Conservation (phyloP, 2,797 vertebrate genomes). For the Diglossa cyanea region DNA sequence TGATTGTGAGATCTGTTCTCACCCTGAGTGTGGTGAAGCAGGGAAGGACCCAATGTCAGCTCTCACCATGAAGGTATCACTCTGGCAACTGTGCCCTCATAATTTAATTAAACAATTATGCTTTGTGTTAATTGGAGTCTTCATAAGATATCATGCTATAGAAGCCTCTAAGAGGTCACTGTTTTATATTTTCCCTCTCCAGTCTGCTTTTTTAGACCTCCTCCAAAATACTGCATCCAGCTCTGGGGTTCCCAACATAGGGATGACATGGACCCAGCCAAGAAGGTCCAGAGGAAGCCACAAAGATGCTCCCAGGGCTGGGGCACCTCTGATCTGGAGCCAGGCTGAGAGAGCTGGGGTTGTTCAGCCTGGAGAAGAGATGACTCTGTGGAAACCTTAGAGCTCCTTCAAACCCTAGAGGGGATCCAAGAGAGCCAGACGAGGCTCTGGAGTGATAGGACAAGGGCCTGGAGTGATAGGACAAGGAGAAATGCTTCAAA, state of each 20-base stretch:
- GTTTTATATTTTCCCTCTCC: not conserved
- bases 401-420: not conserved
- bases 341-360: not conserved
- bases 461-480: not conserved
- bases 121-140: not conserved
- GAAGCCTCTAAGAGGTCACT: not conserved
- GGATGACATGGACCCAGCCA: too few relatives aligned
- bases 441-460: not conserved
- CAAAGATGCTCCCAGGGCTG: not conserved
- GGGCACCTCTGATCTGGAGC: not conserved
- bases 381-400: fast-evolving
- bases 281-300: not conserved
- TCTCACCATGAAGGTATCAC: not conserved
- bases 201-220: not conserved
- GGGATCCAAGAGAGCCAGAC: not conserved
- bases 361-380: not conserved
- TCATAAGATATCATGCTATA: not conserved
- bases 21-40: not conserved
- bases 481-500: not conserved
- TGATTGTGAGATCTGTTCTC: not conserved
- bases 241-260: not conserved
- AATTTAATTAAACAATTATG: not conserved
- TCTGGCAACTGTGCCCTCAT: not conserved
- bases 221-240: not conserved
- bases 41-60: not conserved